A percentile compares a stretch with the other conserved stretches of the same genome.
Conservation (phyloP, 2,113 vertebrate genomes). For the Triplophysa siluroides region DNA sequence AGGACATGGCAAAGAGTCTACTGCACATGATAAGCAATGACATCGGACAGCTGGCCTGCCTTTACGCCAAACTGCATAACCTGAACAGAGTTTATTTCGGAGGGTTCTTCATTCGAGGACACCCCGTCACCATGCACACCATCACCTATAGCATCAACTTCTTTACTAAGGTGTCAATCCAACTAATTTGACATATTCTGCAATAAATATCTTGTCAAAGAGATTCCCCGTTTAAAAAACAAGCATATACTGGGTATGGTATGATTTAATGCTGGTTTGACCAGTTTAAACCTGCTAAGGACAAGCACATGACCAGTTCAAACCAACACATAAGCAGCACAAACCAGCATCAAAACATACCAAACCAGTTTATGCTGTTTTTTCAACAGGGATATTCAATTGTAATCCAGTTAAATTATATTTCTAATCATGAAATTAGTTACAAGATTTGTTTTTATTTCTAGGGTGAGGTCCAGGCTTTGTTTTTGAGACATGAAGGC, state of each 20-base stretch:
- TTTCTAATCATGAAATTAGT: no score
- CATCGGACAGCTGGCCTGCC: constrained; percentile 95
- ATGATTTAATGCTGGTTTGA: no score
- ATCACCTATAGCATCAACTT: constrained; percentile 99
- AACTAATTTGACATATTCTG: not conserved
- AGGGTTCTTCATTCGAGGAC: constrained; percentile 96
- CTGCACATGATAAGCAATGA: constrained; percentile 99
- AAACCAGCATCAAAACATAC: no score
- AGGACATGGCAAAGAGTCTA: constrained; percentile 97
- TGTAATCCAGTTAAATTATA: not conserved
- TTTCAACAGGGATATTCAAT: no score
- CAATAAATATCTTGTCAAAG: no score
- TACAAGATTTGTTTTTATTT: constrained; percentile 10
- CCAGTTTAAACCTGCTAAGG: no score
- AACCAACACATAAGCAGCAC: no score
- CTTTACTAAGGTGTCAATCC: constrained; percentile 89
- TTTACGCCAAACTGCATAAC: constrained; percentile 90
- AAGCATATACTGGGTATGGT: no score
- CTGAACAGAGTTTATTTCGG: constrained; percentile 93
- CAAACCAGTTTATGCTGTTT: no score
- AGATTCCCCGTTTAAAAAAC: no score
- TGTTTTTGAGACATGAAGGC: constrained; percentile 97
- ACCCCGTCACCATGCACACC: constrained; percentile 97
- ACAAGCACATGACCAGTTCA: no score
- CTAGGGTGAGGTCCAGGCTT: constrained; percentile 96